These are phyloP conservation scores for Andrena dorsata DNA, from an alignment of 2,888 invertebrate genomes.

Conservation along the genomic window DNA sequence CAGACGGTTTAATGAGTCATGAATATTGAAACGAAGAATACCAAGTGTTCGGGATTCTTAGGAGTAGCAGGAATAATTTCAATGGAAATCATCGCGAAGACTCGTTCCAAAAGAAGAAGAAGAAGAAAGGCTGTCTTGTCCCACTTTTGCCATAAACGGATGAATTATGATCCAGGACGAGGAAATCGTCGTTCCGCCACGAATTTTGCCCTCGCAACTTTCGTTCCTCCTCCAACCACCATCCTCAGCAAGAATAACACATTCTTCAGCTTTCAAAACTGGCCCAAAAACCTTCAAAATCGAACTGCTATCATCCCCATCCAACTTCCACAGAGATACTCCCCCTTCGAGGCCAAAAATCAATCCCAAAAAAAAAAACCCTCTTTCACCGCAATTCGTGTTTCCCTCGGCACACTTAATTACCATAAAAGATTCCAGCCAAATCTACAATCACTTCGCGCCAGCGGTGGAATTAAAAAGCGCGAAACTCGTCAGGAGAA, in stretches of 20 bases:
- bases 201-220: constrained; percentile 47
- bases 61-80: constrained; percentile 12
- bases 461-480: constrained; percentile 10
- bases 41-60: neutral
- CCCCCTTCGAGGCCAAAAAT: too few species aligned
- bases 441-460: too few species aligned
- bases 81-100: constrained; percentile 12
- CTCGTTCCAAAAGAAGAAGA: constrained; percentile 1
- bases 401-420: neutral
- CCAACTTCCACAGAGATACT: too few species aligned
- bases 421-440: neutral
- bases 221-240: neutral
- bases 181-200: constrained; percentile 62
- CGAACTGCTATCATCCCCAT: too few species aligned
- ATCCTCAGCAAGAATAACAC: neutral
- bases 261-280: too few species aligned
- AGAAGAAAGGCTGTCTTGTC: constrained; percentile 42
- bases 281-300: too few species aligned
- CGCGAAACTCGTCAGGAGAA: neutral
- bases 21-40: neutral
- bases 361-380: too few species aligned
- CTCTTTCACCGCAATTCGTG: neutral
- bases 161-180: constrained; percentile 66
- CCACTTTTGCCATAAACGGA: constrained; percentile 60
- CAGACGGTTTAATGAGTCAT: neutral